Evolutionary conservation across 2,888 invertebrate genomes (phyloP), one percentile per base, ranked within the genome.

Genomic region (Lampropteryx suffumata): DNA sequence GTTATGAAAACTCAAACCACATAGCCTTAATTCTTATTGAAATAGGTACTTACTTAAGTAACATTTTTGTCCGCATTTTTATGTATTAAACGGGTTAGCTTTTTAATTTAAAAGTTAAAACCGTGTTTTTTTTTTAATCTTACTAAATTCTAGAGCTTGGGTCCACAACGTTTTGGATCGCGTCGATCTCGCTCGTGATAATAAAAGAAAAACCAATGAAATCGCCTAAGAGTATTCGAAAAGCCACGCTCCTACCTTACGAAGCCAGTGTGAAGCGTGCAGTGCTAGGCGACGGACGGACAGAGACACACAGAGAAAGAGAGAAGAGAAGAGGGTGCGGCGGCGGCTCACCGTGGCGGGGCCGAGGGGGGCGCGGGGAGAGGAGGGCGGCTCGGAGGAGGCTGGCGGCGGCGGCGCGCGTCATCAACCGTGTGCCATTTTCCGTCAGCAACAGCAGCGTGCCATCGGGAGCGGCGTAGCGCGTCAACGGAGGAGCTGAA

Each of bases 401-500:
- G 76, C 90, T 90, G 69, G 89, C 90, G 72, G 90, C 90, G 61
- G 88, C 90, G 64, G 89, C 86, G 66, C 90, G 84, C 40, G 90
- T 91, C 85, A 91, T 85, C 85, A 89, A 88, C 70, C 92, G 83
- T 75, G 92, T 92, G 84, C 92, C 92, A 75, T 92, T 92, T 82
- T 92, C 92, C 80, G 92, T 92, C 85, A 92, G 92, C 78, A 92
- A 91, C 79, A 92, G 91, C 84, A 92, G 91, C 76, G 92, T 91
- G 82, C 92, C 92, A 71, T 92, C 92, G 59, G 92, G 89, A 67
- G 92, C 91, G 65, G 91, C 91, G 88, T 92, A 92, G 76, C 92
- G 91, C 70, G 92, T 92, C 79, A 92, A 83, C 59, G 92, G 86
- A 61, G 91, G 90, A 51, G 82, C 83, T 32, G 84, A 83, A 64